Evolutionary conservation across 2,797 vertebrate species (phyloP), one percentile per base, ranked within the genome.

Genomic region (Parauchenoglanis ngamensis): DNA sequence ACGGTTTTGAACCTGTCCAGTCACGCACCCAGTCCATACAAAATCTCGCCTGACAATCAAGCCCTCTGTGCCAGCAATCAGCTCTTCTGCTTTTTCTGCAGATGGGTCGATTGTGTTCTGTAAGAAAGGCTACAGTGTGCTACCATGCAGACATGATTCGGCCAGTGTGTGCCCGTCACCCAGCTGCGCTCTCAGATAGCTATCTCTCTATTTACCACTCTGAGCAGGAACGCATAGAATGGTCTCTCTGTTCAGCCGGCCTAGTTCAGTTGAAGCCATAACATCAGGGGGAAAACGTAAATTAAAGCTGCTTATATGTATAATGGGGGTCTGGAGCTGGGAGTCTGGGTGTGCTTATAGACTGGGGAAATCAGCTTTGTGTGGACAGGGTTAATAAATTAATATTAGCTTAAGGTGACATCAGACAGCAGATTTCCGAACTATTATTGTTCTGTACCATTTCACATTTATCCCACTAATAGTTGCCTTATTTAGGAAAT

Each of bases 101-200:
- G 90, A 91, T 87, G 86, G 87, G 81, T 72, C 72, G 70, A 86
- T 91, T 91, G 89, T 90, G 86, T 85, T 68, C 77, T 65, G 46
- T 87, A 63, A 89, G 87, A 90, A 90, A 87, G 87, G 59, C 57
- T 84, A 11, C 85, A 85, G 87, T 90, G 89, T 90, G 86, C 84
- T 85, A 78, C 90, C 85, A 68, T 91, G 78, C 70, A 85, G 88
- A 89, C 88, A 81, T 87, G 87, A 91, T 88, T 84, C 61, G 78
- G 59, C 78, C 85, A 85, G 86, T 67, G 59, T 89, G 89, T 86
- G 59, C 82, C 75, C 82, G 65, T 91, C 73, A 83, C 85, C 85
- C 90, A 91, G 89, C 90, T 90, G 90, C 83, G 63, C 77, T 90
- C 52, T 89, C 81, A 59, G 86, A 90, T 90, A 86, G 83, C 77